These are phyloP conservation scores for Holothuria scabra DNA, from an alignment of 53 echinoderm and acorn worm genomes.

Conservation along the genomic window DNA sequence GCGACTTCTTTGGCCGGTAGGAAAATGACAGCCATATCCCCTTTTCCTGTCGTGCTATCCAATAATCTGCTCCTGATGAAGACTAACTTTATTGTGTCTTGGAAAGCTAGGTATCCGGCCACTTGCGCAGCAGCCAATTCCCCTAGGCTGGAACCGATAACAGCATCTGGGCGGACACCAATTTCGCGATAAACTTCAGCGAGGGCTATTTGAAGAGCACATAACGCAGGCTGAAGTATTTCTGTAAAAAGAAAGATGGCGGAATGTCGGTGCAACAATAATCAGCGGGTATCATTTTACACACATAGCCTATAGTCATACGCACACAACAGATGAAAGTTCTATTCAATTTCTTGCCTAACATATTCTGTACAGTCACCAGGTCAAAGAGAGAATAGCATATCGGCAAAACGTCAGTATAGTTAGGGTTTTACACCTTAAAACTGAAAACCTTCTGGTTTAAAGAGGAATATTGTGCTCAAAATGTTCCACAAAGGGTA, in stretches of 20 bases:
- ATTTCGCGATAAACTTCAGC: conserved; percentile 31
- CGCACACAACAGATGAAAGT: too few relatives aligned
- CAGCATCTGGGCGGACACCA: conserved; percentile 35
- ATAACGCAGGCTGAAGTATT: conserved; percentile 57
- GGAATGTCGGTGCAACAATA: background rate
- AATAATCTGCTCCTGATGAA: conserved; percentile 40
- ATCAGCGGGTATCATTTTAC: too few relatives aligned
- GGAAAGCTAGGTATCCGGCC: conserved; percentile 47
- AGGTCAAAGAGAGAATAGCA: too few relatives aligned
- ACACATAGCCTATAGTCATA: too few relatives aligned
- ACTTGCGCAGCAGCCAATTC: conserved; percentile 53
- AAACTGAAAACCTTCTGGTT: too few relatives aligned
- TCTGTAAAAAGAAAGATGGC: background rate
- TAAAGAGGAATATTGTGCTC: too few relatives aligned
- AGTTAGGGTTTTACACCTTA: too few relatives aligned
- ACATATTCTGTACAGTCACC: too few relatives aligned
- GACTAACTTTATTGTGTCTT: conserved; percentile 39
- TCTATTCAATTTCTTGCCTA: too few relatives aligned
- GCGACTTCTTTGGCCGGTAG: conserved; percentile 13
- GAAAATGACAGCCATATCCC: conserved; percentile 46
- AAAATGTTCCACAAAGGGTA: too few relatives aligned
- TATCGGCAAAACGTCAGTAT: too few relatives aligned
- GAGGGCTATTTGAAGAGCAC: conserved; percentile 54
- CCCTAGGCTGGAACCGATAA: conserved; percentile 53
- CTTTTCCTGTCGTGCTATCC: conserved; percentile 45